These are phyloP conservation scores for Protonibea diacanthus DNA, from an alignment of 2,797 vertebrate genomes.

Conservation along the genomic window DNA sequence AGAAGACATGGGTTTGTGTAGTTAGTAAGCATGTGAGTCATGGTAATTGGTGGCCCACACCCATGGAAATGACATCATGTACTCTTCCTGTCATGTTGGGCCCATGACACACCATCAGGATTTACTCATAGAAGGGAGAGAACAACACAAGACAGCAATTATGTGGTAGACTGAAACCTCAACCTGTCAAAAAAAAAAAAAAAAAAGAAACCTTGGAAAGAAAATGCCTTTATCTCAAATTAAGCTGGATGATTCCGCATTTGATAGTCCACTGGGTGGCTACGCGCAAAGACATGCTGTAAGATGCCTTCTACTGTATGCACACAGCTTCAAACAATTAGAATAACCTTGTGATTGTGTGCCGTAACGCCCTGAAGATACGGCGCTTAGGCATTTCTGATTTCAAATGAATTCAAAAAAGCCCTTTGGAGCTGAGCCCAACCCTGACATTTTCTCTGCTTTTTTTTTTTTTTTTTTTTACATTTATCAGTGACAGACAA, in stretches of 20 bases:
- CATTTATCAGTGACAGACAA: slow-evolving; percentile 82
- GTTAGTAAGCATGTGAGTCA: slow-evolving; percentile 65
- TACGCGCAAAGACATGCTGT: slow-evolving; percentile 26
- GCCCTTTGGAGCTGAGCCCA: slow-evolving; percentile 63
- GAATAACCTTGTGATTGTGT: slow-evolving; percentile 67
- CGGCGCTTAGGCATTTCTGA: slow-evolving; percentile 53
- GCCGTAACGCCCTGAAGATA: slow-evolving; percentile 57
- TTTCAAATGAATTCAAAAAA: slow-evolving; percentile 69
- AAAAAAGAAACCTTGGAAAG: slow-evolving; percentile 38
- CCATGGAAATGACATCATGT: slow-evolving; percentile 69
- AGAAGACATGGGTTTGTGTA: slow-evolving; percentile 53
- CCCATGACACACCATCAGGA: slow-evolving; percentile 59
- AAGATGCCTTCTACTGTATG: slow-evolving; percentile 39
- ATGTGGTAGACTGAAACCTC: slow-evolving; percentile 61
- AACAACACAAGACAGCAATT: slow-evolving; percentile 63
- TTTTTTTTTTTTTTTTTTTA: no score
- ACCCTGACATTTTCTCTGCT: slow-evolving; percentile 77
- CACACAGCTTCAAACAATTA: slow-evolving; percentile 71
- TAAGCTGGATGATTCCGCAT: slow-evolving; percentile 46
- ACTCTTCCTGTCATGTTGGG: slow-evolving; percentile 58
- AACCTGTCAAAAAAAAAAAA: slow-evolving; percentile 52
- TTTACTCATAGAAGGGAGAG: slow-evolving; percentile 56
- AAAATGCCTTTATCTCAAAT: slow-evolving; percentile 59
- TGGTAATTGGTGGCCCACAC: slow-evolving; percentile 65
- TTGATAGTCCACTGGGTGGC: slow-evolving; percentile 49